Evolutionary conservation across 2,113 vertebrate genomes (phyloP).

Genomic region (Cavia aperea): DNA sequence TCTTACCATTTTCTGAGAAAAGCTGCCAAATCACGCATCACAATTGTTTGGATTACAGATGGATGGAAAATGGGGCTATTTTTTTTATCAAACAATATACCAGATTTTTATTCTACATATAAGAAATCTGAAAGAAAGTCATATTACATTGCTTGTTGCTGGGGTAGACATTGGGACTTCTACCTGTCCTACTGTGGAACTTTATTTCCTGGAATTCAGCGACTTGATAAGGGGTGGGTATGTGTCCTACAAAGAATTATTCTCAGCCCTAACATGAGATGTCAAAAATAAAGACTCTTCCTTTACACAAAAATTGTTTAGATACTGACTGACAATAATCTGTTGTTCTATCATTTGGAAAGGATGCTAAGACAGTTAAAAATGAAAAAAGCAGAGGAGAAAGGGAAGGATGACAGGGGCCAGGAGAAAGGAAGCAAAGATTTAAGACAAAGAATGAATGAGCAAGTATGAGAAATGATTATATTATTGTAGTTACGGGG

Average conservation of each 20-base stretch:
- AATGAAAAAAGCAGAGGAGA: background rate
- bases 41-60: background rate
- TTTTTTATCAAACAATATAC: background rate
- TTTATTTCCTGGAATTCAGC: background rate
- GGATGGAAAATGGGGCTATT: background rate
- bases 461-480: background rate
- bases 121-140: background rate
- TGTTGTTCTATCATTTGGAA: background rate
- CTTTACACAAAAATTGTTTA: background rate
- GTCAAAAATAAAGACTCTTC: background rate
- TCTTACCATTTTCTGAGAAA: background rate
- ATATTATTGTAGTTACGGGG: background rate
- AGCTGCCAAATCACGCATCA: background rate
- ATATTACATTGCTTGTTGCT: background rate
- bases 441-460: background rate
- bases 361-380: background rate
- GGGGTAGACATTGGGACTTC: background rate
- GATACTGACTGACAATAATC: background rate
- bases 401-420: background rate
- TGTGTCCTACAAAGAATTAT: background rate
- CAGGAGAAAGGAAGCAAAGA: background rate
- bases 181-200: background rate
- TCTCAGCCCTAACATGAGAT: background rate
- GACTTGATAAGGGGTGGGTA: background rate
- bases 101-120: background rate